Conservation (phyloP, 1,140 invertebrate species). For the Drosophila nigromelanica region DNA sequence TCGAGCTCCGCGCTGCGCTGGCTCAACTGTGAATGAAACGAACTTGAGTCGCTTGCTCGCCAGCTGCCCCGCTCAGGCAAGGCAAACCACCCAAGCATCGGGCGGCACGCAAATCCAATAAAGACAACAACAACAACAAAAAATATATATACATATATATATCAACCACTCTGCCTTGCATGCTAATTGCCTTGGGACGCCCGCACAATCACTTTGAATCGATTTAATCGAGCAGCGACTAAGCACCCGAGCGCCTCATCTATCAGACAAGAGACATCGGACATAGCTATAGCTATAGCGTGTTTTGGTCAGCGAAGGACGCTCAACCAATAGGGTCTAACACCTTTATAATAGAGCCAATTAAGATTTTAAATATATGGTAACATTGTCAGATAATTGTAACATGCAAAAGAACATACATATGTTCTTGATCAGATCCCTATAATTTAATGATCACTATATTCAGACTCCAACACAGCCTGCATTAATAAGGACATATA, state of each 20-base stretch:
- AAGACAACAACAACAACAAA: constrained; percentile 49
- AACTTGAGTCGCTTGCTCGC: constrained; percentile 9
- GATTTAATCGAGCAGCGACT: constrained; percentile 10
- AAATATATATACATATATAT: not conserved
- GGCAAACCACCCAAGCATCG: constrained; percentile 42
- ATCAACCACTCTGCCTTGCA: constrained; percentile 51
- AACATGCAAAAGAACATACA: too few relatives aligned
- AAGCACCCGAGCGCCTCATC: constrained; percentile 22
- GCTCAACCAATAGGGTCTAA: constrained; percentile 7
- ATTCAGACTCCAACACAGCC: too few relatives aligned
- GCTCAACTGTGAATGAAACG: constrained; percentile 53
- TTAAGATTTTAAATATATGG: not conserved
- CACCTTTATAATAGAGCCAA: not conserved
- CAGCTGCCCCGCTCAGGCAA: constrained; percentile 2
- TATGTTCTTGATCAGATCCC: too few relatives aligned
- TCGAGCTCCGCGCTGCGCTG: constrained; percentile 61
- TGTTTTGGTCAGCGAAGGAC: constrained; percentile 27
- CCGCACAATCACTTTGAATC: constrained; percentile 40
- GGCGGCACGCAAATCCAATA: constrained; percentile 67
- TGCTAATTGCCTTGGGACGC: constrained; percentile 61
- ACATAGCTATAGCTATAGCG: not conserved
- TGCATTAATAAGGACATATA: too few relatives aligned
- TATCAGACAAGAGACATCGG: not conserved
- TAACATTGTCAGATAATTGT: too few relatives aligned
- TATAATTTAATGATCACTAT: too few relatives aligned